Base-by-base conservation (phyloP, 2,888 invertebrate genomes). In the Crematogaster levior region DNA sequence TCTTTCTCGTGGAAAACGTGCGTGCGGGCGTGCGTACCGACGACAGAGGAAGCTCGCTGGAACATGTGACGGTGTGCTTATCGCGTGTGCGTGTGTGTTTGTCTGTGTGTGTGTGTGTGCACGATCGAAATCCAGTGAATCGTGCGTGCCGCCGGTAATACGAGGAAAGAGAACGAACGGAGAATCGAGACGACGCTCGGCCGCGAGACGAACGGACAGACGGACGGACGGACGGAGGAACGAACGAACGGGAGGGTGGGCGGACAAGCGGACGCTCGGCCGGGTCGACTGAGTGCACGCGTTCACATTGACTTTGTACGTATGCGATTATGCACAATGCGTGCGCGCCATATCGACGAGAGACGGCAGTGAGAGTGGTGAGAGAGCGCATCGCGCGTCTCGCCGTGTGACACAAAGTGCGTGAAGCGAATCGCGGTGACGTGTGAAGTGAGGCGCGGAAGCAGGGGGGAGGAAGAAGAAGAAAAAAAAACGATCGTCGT, bases 271-370 rank as follows among this genome's bases (percentile, higher is more conserved):
- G 24, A 43, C 63, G 27, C 4, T 63, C 24, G 27, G 43, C 24
- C 63, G 63, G 43, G 63, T 27, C 37, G 58, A 70, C 81, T 46
- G 83, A 74, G 84, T 89, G 79, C 77, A 84, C 65, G 81, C 82
- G 84, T 60, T 72, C 87, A 82, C 83, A 87, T 82, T 82, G 85
- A 84, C 83, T 43, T 15, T 15, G 63, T 27, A 18, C 27, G 10
- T 21, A 37, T 83, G 75, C 80, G 81, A 61, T 81, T 46, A 58
- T 79, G 81, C 60, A 7, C 53, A 21, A 46, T 34, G 73, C 75
- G 89, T 70, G 70, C 63, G 83, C 88, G 87, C 89, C 89, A 87
- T 89, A 89, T 89, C 88, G 84, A 86, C 86, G 89, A 87, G 89
- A 79, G 85, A 87, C 84, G 83, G 89, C 81, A 82, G 83, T 75